These are phyloP conservation scores for Rhodinocichla rosea DNA, from an alignment of 2,113 vertebrate genomes.

Conservation along the genomic window DNA sequence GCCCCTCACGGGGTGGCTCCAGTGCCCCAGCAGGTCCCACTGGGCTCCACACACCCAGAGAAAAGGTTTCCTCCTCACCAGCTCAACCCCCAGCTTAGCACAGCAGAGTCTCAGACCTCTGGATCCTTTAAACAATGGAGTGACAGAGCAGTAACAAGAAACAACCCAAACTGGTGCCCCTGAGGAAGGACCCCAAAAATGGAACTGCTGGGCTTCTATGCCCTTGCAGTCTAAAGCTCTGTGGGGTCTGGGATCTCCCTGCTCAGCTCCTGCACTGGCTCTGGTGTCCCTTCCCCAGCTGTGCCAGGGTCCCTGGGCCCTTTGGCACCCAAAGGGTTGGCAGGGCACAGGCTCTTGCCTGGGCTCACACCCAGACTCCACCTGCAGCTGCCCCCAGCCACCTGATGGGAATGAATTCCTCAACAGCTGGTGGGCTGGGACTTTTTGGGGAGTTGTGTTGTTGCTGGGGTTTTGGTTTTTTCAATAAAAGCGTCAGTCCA, in stretches of 20 bases:
- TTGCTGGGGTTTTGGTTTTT: background rate
- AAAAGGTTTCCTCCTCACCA: background rate
- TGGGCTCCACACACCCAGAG: background rate
- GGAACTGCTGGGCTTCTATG: background rate
- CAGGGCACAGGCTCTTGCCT: background rate
- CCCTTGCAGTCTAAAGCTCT: background rate
- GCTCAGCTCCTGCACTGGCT: background rate
- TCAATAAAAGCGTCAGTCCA: background rate
- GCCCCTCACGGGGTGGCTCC: fast-evolving
- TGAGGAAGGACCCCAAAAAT: background rate
- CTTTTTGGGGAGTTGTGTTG: background rate
- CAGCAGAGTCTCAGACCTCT: background rate
- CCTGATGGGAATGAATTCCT: background rate
- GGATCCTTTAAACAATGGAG: background rate
- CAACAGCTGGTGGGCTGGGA: fast-evolving
- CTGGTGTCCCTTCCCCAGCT: background rate
- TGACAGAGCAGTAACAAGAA: background rate
- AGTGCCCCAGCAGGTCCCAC: background rate
- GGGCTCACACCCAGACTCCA: background rate
- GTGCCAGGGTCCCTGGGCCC: background rate
- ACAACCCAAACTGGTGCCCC: background rate
- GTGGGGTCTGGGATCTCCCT: background rate
- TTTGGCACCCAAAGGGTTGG: fast-evolving
- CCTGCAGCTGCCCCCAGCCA: background rate
- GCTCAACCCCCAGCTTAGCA: fast-evolving